Base-by-base conservation (phyloP, 2,113 vertebrate species). In the Himantopus leucocephalus region DNA sequence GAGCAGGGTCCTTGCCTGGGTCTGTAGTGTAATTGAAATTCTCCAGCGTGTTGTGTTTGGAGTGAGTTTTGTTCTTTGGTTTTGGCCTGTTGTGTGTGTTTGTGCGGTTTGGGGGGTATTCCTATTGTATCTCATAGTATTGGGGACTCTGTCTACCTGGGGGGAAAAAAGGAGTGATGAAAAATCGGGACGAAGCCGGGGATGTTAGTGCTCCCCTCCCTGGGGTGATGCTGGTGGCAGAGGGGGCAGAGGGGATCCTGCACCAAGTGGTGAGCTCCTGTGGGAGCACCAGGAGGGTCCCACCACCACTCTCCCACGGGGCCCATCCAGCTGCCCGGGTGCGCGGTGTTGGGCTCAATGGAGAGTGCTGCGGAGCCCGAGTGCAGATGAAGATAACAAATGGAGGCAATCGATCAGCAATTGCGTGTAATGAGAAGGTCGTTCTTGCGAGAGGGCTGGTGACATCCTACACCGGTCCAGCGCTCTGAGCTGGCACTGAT, bases 101-200 rank as follows among this genome's bases (percentile, higher is more conserved):
- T 32, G 22, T 19, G 32, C 9, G 34, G 1, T 22, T 45, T 6
- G 5, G 45, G 37, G 39, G 26, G 56, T 34, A 8, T 68, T 80
- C 70, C 39, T 64, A 1, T 43, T 1, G 0, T 34, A 35, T 30
- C 24, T 64, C 1, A 0, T 34, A 1, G 10, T 59, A 5, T 0
- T 41, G 62, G 15, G 43, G 18, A 8, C 15, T 39, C 8, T 16
- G 55, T 47, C 34, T 63, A 0, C 9, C 8, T 53, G 62, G 63
- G 41, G 14, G 12, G 12, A 29, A 14, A 62, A 4, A 6, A 16
- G 1, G 39, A 78, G n/a, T 14, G 8, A 8, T 48, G n/a, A 12
- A 32, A 35, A 47, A 10, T 4, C 14, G 12, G 67, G 58, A 1
- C 1, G 2, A 41, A 30, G 41, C 47, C 1, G 2, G 37, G 41